Evolutionary conservation across 2,797 vertebrate genomes (phyloP), one percentile per base, ranked within the genome.

Genomic region (Tragopan temminckii): DNA sequence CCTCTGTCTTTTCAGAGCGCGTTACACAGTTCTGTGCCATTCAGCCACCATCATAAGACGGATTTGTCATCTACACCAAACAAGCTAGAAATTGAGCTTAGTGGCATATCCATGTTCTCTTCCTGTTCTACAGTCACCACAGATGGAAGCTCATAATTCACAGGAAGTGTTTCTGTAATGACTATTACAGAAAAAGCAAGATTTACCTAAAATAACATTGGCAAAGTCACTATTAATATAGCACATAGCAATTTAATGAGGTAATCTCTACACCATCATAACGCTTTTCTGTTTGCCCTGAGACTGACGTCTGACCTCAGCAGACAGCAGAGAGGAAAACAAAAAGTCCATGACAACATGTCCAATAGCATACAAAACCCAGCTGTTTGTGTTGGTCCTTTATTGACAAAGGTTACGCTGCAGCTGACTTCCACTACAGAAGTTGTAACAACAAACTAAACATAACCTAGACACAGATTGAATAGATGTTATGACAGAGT

Each of bases 81-180:
- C 4, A 57, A 63, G 61, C 21, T 81, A 82, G 72, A 72, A 96
- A 95, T 72, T 3, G 21, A n/a, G 64, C 63, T 81, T 42, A 77
- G 42, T 27, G 74, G 33, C 63, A 38, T 0, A 0, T 84, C 71
- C 57, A 40, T 57, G 76, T 68, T 40, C 48, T 74, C 66, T 85
- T 80, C 33, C 48, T 40, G 31, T 52, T 75, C 70, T 52, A 36
- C 76, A 87, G 70, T 58, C 80, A 77, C 35, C 1, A 1, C 40
- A n/a, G 5, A 76, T 82, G 80, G 84, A 94, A 91, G 89, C 58
- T 86, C 72, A 46, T 50, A 75, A 95, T 71, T 76, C 71, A 90
- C 92, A 95, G 96, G 96, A 97, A 97, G 92, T 21, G 62, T 94
- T 94, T 78, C 93, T 94, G 95, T 95, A 96, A 77, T 92, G 96